A percentile compares a stretch with the other conserved stretches of the same genome.
Evolutionary conservation across 2,113 vertebrate species (phyloP).

Genomic region (Grallaria varia): DNA sequence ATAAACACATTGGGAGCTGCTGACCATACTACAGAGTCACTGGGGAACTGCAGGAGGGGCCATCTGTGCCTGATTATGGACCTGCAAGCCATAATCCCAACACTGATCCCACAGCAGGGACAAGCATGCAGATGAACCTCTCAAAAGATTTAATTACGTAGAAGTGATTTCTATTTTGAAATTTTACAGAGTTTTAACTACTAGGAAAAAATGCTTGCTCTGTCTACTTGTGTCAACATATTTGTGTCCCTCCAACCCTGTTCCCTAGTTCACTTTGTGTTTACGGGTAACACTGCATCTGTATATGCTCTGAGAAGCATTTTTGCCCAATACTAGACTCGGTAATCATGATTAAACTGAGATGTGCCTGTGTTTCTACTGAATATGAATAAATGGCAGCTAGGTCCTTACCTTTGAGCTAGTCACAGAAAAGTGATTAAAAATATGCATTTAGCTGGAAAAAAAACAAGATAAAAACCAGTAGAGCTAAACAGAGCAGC

Average conservation of each 20-base stretch:
- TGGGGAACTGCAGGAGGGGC: background rate
- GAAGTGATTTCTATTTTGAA: conserved; percentile 10
- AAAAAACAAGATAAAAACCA: background rate
- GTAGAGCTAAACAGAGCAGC: background rate
- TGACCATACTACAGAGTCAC: background rate
- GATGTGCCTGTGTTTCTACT: background rate
- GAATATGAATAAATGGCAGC: background rate
- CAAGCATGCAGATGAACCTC: background rate
- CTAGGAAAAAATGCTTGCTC: background rate
- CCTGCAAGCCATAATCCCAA: background rate
- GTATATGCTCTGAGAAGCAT: background rate
- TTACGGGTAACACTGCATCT: background rate
- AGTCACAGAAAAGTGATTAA: background rate
- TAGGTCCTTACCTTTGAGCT: background rate
- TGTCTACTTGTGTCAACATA: conserved; percentile 1
- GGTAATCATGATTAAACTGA: background rate
- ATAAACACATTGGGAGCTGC: background rate
- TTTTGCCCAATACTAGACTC: background rate
- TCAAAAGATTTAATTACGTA: background rate
- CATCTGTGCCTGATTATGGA: background rate
- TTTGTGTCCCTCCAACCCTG: background rate
- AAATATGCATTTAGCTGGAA: background rate
- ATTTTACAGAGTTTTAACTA: background rate
- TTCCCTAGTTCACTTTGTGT: background rate
- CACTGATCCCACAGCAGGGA: background rate